These are phyloP conservation scores for Struthidea cinerea DNA, from an alignment of 2,113 vertebrate species.

Conservation along the genomic window DNA sequence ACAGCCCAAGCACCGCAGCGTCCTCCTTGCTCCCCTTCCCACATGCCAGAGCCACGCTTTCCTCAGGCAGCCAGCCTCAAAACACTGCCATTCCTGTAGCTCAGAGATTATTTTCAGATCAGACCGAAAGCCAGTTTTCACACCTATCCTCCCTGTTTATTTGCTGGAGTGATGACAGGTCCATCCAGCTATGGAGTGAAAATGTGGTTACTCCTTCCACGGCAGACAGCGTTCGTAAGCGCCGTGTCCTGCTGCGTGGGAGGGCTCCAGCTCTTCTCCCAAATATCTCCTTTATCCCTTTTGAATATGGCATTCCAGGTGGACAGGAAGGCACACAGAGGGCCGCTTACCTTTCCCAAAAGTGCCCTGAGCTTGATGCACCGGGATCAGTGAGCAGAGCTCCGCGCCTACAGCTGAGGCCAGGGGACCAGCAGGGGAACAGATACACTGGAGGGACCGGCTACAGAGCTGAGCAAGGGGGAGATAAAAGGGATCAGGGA, in stretches of 20 bases:
- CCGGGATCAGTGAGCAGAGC: not conserved
- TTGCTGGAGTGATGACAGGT: constrained; percentile 4
- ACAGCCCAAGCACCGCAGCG: not conserved
- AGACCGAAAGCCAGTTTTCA: not conserved
- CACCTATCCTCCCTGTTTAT: not conserved
- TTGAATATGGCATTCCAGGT: not conserved
- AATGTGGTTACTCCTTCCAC: not conserved
- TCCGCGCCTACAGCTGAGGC: not conserved
- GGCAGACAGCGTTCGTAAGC: not conserved
- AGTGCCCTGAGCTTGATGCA: not conserved
- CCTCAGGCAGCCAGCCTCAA: not conserved
- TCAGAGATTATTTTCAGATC: not conserved
- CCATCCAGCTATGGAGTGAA: not conserved
- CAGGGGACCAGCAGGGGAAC: not conserved
- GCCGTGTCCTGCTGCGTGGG: not conserved
- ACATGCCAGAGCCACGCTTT: not conserved
- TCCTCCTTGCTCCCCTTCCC: not conserved
- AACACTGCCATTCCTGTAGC: not conserved
- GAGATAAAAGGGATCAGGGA: not conserved
- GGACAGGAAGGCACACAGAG: not conserved
- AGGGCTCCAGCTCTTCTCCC: not conserved
- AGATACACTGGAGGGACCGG: not conserved
- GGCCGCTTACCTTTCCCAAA: not conserved
- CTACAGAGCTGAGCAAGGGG: not conserved
- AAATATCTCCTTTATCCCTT: not conserved